Percentiles rank a stretch among this genome's conserved stretches.
Evolutionary conservation across 2,888 invertebrate species (phyloP).

Genomic region (Bombylius major): DNA sequence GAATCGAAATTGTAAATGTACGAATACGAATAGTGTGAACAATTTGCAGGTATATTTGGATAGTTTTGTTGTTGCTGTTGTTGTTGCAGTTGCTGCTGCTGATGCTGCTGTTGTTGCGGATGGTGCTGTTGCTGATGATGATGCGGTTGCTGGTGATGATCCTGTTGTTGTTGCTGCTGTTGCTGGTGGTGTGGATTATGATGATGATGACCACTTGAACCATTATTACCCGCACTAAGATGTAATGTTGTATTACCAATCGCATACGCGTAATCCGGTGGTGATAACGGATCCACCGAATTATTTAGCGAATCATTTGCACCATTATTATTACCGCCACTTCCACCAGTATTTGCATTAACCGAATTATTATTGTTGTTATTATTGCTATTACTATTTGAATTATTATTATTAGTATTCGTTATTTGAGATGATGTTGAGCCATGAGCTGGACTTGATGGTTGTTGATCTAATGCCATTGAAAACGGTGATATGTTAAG

Average conservation of each 20-base stretch:
- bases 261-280: constrained; percentile 41
- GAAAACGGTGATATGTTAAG: constrained; percentile 81
- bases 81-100: constrained; percentile 23
- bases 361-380: constrained; percentile 13
- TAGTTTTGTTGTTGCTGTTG: constrained; percentile 28
- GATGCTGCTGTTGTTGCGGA: constrained; percentile 22
- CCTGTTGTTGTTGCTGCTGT: constrained; percentile 15
- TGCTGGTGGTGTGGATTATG: constrained; percentile 12
- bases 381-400: constrained; percentile 13
- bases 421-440: constrained; percentile 20
- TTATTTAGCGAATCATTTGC: constrained; percentile 16
- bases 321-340: constrained; percentile 6
- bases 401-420: constrained; percentile 16
- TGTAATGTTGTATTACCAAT: constrained; percentile 30
- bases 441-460: constrained; percentile 46
- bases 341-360: background rate
- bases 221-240: constrained; percentile 20
- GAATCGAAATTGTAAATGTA: constrained; percentile 43
- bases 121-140: constrained; percentile 24
- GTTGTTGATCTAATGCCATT: constrained; percentile 55
- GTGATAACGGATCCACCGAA: constrained; percentile 16
- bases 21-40: constrained; percentile 34
- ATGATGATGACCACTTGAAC: constrained; percentile 2
- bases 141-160: constrained; percentile 21
- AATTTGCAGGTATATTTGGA: constrained; percentile 30